These are phyloP conservation scores for Acanthacorydalis orientalis DNA, from an alignment of 2,888 invertebrate genomes.

Conservation along the genomic window DNA sequence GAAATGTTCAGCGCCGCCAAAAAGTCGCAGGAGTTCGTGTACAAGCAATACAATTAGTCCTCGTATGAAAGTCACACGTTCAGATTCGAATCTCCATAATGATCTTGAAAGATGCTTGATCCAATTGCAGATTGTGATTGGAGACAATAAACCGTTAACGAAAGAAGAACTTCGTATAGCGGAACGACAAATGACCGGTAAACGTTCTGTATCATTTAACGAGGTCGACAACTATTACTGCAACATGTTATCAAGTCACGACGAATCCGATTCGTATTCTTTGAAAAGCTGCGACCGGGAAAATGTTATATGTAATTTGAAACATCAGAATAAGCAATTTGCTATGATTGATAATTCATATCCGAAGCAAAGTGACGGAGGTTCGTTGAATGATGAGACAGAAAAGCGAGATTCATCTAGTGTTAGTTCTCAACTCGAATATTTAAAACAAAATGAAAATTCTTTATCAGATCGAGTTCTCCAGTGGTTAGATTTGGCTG, in stretches of 20 bases:
- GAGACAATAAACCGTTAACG: not conserved
- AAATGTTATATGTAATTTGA: not conserved
- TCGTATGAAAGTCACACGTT: slow-evolving; percentile 1
- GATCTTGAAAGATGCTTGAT: slow-evolving; percentile 4
- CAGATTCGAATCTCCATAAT: not conserved
- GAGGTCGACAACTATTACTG: not conserved
- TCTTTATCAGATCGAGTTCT: slow-evolving; percentile 53
- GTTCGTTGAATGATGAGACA: slow-evolving; percentile 1
- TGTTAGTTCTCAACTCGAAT: too few species aligned
- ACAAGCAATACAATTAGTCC: slow-evolving; percentile 5
- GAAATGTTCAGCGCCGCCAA: slow-evolving; percentile 13
- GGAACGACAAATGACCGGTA: not conserved
- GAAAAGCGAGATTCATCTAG: not conserved
- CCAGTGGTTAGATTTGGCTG: slow-evolving; percentile 64
- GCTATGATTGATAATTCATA: not conserved
- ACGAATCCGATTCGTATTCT: not conserved
- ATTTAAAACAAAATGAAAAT: slow-evolving; percentile 13
- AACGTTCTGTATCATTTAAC: not conserved
- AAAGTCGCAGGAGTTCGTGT: slow-evolving; percentile 5
- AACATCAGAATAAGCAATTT: not conserved
- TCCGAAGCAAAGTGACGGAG: not conserved
- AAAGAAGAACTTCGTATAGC: not conserved
- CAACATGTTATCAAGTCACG: not conserved
- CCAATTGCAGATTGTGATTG: slow-evolving; percentile 4
- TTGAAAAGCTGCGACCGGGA: not conserved